Evolutionary conservation across 2,797 vertebrate genomes (phyloP), one percentile per base, ranked within the genome.

Genomic region (Platalea minor): DNA sequence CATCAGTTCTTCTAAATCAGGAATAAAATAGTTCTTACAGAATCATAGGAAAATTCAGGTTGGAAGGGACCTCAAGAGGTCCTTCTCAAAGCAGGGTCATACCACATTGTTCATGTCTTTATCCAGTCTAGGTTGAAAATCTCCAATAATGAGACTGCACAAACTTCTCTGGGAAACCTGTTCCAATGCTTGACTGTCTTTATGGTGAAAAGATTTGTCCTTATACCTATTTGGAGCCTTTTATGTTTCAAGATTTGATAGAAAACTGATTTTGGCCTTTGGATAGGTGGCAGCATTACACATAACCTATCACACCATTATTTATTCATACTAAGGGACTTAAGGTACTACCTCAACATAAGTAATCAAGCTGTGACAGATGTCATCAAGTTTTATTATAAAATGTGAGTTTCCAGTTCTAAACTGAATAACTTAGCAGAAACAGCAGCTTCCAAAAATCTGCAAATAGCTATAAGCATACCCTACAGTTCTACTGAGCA

Each of bases 401-500:
- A 95, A 92, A 93, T 84, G 23, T 88, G 41, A 35, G 5, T 88
- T 96, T 95, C 84, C 35, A 93, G 65, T 83, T 95, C 94, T 92
- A 88, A 94, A 94, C 70, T 88, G 96, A 95, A 96, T 95, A 96
- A 94, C 68, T 96, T 96, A 95, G 94, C 95, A 96, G 92, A 95
- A 95, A 94, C 93, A 96, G 87, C 91, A 95, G 81, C 77, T 94
- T 95, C 95, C 96, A 96, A 96, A 95, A 96, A 96, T 96, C 94
- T 97, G 79, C 89, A 88, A 92, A 91, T 82, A 95, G 86, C 35
- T 94, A 69, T 54, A 82, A 96, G 73, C 91, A 94, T 91, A 91
- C 50, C 54, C 72, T 91, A 28, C 88, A 89, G 54, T 76, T 96
- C 85, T 88, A 79, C 86, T 67, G 91, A 94, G 39, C 96, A 96